phyloP scores from a whole-genome alignment of 2,113 vertebrate species.

The Tyto alba region DNA sequence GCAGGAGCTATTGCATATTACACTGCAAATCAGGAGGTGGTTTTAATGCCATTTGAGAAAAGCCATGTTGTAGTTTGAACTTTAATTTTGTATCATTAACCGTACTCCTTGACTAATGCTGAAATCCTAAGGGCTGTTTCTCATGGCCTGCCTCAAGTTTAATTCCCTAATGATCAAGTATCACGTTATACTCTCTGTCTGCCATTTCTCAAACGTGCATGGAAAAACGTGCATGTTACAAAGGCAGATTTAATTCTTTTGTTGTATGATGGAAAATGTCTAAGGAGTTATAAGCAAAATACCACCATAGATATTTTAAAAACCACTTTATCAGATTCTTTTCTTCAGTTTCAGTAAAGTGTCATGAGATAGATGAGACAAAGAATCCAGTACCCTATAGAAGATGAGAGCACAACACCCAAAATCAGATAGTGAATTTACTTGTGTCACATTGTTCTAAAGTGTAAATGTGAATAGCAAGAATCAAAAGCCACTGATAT shows the following conservation, averaged over 20 bases:
- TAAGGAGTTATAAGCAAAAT: background rate
- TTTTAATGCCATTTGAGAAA: slow-evolving; percentile 18
- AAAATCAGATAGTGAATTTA: background rate
- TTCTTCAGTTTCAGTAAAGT: background rate
- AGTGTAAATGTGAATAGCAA: background rate
- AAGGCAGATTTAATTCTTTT: background rate
- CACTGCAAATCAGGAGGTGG: background rate
- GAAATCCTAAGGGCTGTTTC: slow-evolving; percentile 11
- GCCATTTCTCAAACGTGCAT: background rate
- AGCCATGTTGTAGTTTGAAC: background rate
- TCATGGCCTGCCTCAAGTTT: background rate
- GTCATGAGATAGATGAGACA: background rate
- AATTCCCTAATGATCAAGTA: background rate
- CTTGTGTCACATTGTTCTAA: background rate
- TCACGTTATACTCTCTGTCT: background rate
- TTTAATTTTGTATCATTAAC: background rate
- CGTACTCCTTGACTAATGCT: background rate
- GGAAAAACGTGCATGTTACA: background rate
- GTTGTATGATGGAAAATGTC: background rate
- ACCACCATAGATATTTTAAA: background rate
- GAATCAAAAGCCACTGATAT: background rate
- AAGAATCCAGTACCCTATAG: background rate
- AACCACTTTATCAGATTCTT: background rate
- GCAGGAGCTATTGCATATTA: background rate
- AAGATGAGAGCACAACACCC: background rate